These are phyloP conservation scores for Poeciliopsis turrubarensis DNA, from an alignment of 2,113 vertebrate species.

Conservation along the genomic window DNA sequence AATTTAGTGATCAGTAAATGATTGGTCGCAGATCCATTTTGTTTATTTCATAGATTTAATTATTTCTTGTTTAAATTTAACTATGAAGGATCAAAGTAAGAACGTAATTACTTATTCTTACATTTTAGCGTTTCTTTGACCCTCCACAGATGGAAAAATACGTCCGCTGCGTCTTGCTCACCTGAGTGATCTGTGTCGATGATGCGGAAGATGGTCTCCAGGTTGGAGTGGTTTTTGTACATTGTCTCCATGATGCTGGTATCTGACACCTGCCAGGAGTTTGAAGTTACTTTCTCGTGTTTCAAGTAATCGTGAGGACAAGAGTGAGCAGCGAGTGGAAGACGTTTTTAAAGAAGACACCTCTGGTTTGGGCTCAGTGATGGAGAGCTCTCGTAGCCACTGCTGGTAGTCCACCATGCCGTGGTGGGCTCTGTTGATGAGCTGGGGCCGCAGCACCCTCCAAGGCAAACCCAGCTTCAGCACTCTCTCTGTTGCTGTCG, in stretches of 20 bases:
- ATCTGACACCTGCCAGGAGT: slow-evolving; percentile 81
- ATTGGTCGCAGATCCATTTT: neutral
- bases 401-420: slow-evolving; percentile 74
- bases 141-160: neutral
- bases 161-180: slow-evolving; percentile 58
- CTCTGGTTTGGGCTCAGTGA: slow-evolving; percentile 74
- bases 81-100: neutral
- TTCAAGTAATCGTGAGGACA: neutral
- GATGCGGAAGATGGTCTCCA: slow-evolving; percentile 94
- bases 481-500: slow-evolving; percentile 81
- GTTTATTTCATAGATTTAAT: neutral
- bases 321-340: neutral
- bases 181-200: slow-evolving; percentile 94
- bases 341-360: slow-evolving; percentile 10
- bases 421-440: slow-evolving; percentile 54
- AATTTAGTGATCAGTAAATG: neutral
- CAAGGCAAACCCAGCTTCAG: slow-evolving; percentile 88
- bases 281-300: neutral
- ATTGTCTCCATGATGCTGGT: slow-evolving; percentile 89
- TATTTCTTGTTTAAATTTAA: neutral
- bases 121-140: neutral
- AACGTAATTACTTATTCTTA: neutral
- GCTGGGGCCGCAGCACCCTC: slow-evolving; percentile 88
- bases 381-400: slow-evolving; percentile 76
- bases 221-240: slow-evolving; percentile 90